These are phyloP conservation scores for Micronycteris hirsuta DNA, from an alignment of 2,113 vertebrate species.

Conservation along the genomic window DNA sequence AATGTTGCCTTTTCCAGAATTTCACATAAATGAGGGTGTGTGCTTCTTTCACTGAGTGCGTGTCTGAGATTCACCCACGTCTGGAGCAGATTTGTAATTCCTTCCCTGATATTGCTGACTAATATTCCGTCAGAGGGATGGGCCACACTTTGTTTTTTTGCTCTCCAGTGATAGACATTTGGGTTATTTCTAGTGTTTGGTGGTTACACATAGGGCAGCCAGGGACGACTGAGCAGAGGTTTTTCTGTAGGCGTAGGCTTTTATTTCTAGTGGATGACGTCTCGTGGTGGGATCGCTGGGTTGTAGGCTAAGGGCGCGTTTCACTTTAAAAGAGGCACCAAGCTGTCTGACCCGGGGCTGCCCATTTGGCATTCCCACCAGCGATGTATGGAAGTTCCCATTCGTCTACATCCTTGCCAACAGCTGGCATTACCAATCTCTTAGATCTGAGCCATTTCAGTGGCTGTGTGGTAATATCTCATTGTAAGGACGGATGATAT, in stretches of 20 bases:
- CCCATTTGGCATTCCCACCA: accelerated
- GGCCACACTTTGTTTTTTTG: background rate
- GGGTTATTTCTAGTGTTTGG: background rate
- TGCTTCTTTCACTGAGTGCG: background rate
- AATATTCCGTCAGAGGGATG: accelerated
- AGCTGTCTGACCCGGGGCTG: background rate
- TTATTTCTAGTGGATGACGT: background rate
- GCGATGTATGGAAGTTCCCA: background rate
- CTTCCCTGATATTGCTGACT: background rate
- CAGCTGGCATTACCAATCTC: background rate
- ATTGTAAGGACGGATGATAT: too few species aligned
- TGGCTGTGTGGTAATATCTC: background rate
- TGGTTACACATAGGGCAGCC: background rate
- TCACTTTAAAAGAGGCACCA: background rate
- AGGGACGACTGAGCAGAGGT: background rate
- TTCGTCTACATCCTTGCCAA: background rate
- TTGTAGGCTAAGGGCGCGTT: too few species aligned
- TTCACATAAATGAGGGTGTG: accelerated
- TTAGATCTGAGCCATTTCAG: background rate
- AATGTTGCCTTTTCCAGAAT: background rate
- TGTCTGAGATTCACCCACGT: background rate
- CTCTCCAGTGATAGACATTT: background rate
- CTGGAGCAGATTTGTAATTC: background rate
- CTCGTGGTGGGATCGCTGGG: background rate
- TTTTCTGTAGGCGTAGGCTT: background rate